These are phyloP conservation scores for Uromys caudimaculatus DNA, from an alignment of 2,797 vertebrate genomes.

Conservation along the genomic window DNA sequence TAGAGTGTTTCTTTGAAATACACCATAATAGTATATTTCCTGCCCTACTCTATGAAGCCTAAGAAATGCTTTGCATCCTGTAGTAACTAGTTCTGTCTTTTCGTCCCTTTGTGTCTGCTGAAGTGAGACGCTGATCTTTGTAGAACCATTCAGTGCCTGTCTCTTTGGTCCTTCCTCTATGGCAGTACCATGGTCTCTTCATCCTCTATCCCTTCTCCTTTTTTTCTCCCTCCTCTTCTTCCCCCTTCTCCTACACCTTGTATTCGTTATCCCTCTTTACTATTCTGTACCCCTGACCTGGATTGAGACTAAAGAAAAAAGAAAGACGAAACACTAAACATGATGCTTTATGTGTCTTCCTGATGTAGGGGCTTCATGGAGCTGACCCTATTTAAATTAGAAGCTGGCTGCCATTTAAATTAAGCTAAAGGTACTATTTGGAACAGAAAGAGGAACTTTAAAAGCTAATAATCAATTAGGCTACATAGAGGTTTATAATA, in stretches of 20 bases:
- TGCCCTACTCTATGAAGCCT: background rate
- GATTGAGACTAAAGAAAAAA: slow-evolving; percentile 11
- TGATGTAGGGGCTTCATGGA: background rate
- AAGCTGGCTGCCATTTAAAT: slow-evolving; percentile 19
- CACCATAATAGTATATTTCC: background rate
- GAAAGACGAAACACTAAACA: slow-evolving; percentile 16
- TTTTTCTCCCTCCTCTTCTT: background rate
- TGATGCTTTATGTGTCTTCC: background rate
- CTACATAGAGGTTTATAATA: background rate
- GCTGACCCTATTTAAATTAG: slow-evolving; percentile 17
- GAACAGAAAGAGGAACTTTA: background rate
- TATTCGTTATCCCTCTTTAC: background rate
- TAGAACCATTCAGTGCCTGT: background rate
- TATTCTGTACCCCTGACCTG: background rate
- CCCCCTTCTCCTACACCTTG: background rate
- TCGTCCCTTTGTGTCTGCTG: background rate
- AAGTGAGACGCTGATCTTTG: background rate
- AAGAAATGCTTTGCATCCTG: background rate
- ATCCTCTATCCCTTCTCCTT: background rate
- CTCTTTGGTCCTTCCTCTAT: background rate
- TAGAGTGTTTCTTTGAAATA: background rate
- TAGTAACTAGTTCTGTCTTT: background rate
- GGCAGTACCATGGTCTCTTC: background rate
- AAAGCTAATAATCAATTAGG: background rate
- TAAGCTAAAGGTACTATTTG: slow-evolving; percentile 10